These are phyloP conservation scores for Pelochelys cantorii DNA, from an alignment of 2,797 vertebrate species.

Conservation along the genomic window DNA sequence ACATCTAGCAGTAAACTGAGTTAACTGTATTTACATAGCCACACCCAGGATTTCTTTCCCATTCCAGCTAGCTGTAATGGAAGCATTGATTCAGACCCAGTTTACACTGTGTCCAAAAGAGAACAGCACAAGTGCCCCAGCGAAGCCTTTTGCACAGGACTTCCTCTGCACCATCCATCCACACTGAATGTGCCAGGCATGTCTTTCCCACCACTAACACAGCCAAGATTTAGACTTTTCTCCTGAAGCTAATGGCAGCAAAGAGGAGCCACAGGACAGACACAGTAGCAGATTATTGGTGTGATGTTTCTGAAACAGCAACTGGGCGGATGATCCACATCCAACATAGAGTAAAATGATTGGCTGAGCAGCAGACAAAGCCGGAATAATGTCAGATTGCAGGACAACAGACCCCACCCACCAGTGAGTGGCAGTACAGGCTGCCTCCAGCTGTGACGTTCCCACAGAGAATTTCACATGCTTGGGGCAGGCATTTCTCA, in stretches of 20 bases:
- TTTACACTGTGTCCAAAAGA: background rate
- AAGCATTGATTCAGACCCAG: too few relatives aligned
- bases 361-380: constrained; percentile 11
- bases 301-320: background rate
- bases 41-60: too few relatives aligned
- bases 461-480: constrained; percentile 3
- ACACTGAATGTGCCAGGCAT: too few relatives aligned
- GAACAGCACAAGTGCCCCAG: constrained; percentile 22
- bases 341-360: background rate
- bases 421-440: background rate
- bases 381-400: constrained; percentile 45
- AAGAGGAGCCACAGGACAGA: background rate
- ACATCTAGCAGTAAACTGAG: too few relatives aligned
- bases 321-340: background rate
- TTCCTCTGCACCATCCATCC: background rate
- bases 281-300: background rate
- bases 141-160: background rate
- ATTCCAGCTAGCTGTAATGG: too few relatives aligned
- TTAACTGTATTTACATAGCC: too few relatives aligned
- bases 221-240: background rate
- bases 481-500: constrained; percentile 25
- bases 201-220: background rate
- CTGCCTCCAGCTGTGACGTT: background rate
- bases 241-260: background rate
- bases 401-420: background rate